These are phyloP conservation scores for Macropis europaea DNA, from an alignment of 2,888 invertebrate genomes.

Conservation along the genomic window DNA sequence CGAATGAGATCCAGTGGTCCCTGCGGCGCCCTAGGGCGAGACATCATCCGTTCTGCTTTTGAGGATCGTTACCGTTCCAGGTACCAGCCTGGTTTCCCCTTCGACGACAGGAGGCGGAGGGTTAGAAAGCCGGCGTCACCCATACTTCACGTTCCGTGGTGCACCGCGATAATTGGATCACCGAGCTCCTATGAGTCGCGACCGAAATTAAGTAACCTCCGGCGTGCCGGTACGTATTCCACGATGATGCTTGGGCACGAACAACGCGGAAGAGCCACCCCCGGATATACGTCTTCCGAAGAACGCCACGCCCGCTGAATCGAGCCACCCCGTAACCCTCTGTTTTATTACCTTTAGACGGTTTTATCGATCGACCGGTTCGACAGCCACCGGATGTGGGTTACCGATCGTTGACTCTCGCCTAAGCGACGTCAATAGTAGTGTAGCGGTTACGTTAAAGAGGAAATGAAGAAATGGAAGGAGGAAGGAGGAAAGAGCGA, in stretches of 20 bases:
- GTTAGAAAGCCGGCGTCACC: constrained; percentile 13
- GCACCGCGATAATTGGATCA: constrained; percentile 62
- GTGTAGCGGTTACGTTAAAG: no score
- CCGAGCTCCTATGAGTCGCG: constrained; percentile 46
- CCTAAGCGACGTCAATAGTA: no score
- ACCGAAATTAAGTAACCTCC: constrained; percentile 57
- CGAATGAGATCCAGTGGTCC: constrained; percentile 13
- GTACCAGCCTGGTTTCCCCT: neutral
- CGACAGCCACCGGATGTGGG: no score
- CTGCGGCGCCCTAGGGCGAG: constrained; percentile 9
- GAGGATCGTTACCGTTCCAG: constrained; percentile 51
- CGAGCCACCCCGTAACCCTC: neutral
- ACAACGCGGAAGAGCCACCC: constrained; percentile 23
- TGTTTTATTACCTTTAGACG: no score
- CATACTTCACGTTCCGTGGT: constrained; percentile 40
- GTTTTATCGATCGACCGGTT: no score
- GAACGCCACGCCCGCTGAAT: neutral
- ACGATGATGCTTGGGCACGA: constrained; percentile 38
- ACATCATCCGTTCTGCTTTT: constrained; percentile 50
- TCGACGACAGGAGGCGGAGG: neutral
- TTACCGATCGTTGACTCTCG: no score
- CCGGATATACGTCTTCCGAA: constrained; percentile 14
- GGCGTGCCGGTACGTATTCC: constrained; percentile 11
- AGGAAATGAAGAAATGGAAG: no score
- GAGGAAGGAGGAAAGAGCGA: no score